Evolutionary conservation across 2,797 vertebrate genomes (phyloP).

Genomic region (Pseudochromis fuscus): DNA sequence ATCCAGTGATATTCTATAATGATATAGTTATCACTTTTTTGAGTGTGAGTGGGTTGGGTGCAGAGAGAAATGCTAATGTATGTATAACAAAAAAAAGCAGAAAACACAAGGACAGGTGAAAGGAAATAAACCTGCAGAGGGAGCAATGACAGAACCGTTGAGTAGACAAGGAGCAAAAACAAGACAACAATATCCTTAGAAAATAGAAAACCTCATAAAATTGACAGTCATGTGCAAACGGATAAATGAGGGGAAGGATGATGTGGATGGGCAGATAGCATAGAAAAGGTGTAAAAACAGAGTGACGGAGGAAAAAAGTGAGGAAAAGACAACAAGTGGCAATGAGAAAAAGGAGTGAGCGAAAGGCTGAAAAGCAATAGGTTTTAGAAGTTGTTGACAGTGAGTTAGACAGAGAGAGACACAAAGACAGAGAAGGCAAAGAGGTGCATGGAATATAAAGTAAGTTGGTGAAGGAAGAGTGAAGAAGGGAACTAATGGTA

Average conservation of each 20-base stretch:
- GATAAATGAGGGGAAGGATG: conserved; percentile 18
- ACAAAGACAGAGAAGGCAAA: conserved; percentile 33
- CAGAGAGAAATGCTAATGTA: conserved; percentile 9
- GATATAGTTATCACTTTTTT: conserved; percentile 36
- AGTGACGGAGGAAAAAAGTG: conserved; percentile 6
- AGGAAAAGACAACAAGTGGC: conserved; percentile 24
- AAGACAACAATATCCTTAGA: conserved; percentile 7
- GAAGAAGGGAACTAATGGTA: conserved; percentile 9
- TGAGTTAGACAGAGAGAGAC: conserved; percentile 36
- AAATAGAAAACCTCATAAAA: conserved; percentile 41
- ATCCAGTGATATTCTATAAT: conserved; percentile 45
- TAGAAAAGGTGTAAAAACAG: conserved; percentile 39
- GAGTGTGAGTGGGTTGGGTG: conserved; percentile 10
- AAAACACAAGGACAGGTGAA: not conserved
- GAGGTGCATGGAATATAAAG: conserved; percentile 38
- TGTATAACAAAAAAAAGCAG: not conserved
- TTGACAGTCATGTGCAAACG: conserved; percentile 26
- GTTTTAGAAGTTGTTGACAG: conserved; percentile 47
- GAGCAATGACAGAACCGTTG: conserved; percentile 30
- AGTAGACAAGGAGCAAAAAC: conserved; percentile 25
- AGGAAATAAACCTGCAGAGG: conserved; percentile 9
- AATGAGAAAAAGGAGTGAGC: conserved; percentile 17
- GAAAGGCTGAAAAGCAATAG: conserved; percentile 15
- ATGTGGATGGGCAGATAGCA: conserved; percentile 19
- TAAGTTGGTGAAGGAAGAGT: conserved; percentile 17